Base-by-base conservation (phyloP, 1,140 invertebrate genomes). In the Trichomalopsis sarcophagae region DNA sequence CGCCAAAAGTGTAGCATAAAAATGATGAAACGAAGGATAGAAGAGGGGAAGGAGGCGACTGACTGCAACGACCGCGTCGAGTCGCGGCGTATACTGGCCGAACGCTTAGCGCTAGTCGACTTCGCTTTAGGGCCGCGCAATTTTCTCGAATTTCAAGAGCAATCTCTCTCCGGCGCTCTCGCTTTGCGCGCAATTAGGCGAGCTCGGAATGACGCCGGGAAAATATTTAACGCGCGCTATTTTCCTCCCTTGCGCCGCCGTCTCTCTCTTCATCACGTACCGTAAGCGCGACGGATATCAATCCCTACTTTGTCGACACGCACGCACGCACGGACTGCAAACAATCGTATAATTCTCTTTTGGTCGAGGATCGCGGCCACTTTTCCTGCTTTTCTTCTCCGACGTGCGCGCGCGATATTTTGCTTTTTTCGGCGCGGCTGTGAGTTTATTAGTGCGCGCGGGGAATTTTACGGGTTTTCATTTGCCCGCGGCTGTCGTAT, bases 111-210 rank as follows among this genome's bases (percentile, higher is more conserved):
- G 62, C 21, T 27, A 10, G 62, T 27, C 27, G 17, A 11, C 3
- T 11, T 11, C 33, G n/a, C n/a, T 76, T 76, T 78, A 77, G 75
- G 33, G 17, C 5, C 55, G 33, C 55, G 33, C 44, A 71, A 85
- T 82, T 81, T 85, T 66, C 79, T 85, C 77, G 66, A 86, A 82
- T 78, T 86, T 86, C 68, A 82, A 82, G 55, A 66, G 66, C 77
- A 78, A 86, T 86, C 66, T 73, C 50, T 86, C 81, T 68, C 33
- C 62, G 17, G 23, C 44, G 27, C 27, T 27, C 27, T 84, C 40
- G 30, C 77, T 84, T 84, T 71, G 73, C 78, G 55, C 81, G 71
- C 71, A 84, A 86, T 86, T 84, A 86, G 30, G 21, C 73, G 10
- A 44, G 36, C 14, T 44, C 17, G 5, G 68, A 81, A 81, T 75